These are phyloP conservation scores for Trididemnum nubilum DNA, from an alignment of 23 tunicate species.

Conservation along the genomic window DNA sequence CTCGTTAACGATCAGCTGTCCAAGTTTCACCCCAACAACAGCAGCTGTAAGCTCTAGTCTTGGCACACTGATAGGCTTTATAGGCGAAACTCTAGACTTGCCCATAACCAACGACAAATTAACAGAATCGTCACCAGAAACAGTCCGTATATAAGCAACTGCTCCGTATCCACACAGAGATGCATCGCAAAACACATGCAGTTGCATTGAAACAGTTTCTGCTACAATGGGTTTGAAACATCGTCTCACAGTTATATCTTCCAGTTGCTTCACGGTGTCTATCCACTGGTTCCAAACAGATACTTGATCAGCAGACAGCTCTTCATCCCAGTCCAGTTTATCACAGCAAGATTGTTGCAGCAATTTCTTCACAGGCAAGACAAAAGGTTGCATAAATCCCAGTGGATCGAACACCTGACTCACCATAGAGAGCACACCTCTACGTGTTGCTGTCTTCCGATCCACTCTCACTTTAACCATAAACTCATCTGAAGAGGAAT, in stretches of 20 bases:
- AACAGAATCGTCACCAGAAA: not conserved
- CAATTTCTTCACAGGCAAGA: conserved; percentile 26
- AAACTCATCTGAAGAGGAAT: conserved; percentile 22
- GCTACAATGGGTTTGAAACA: conserved; percentile 15
- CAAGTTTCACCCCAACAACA: conserved; percentile 1
- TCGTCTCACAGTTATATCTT: conserved; percentile 18
- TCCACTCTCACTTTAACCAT: conserved; percentile 6
- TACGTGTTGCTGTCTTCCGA: not conserved
- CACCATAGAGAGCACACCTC: conserved; percentile 30
- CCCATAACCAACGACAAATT: conserved; percentile 38
- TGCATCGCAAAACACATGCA: conserved; percentile 51
- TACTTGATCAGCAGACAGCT: not conserved
- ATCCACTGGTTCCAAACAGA: conserved; percentile 11
- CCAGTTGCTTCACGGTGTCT: not conserved
- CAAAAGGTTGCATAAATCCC: conserved; percentile 20
- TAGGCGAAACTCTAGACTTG: conserved; percentile 33
- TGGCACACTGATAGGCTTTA: conserved; percentile 37
- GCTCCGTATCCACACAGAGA: conserved; percentile 37
- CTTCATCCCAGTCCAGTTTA: conserved; percentile 33
- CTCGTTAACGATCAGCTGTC: not conserved
- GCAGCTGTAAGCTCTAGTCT: conserved; percentile 41
- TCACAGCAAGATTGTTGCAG: conserved; percentile 15
- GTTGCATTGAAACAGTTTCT: not conserved
- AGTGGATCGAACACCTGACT: conserved; percentile 26
- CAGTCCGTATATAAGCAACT: conserved; percentile 21